Conservation (phyloP, 2,797 vertebrate genomes). For the Ibycter americanus region DNA sequence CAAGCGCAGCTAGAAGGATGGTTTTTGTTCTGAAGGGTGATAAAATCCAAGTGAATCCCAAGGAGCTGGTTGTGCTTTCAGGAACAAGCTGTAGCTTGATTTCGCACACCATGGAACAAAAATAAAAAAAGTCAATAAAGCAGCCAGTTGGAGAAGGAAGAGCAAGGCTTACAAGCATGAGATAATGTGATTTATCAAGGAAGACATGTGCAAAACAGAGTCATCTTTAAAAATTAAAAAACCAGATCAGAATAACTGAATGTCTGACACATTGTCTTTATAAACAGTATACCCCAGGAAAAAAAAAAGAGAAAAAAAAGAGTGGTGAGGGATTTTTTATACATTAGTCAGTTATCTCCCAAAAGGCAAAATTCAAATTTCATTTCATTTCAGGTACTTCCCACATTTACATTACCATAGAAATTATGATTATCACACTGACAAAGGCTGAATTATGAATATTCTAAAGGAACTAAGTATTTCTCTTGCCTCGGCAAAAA, state of each 20-base stretch:
- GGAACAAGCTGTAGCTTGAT: background rate
- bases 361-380: background rate
- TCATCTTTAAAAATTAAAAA: background rate
- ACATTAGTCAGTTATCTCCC: background rate
- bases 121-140: background rate
- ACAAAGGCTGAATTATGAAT: background rate
- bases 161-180: background rate
- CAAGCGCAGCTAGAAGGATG: background rate
- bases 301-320: background rate
- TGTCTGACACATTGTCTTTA: background rate
- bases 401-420: background rate
- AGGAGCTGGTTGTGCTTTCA: background rate
- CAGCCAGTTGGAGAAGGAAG: background rate
- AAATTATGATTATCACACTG: background rate
- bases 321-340: background rate
- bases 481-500: background rate
- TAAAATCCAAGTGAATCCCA: background rate
- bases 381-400: background rate
- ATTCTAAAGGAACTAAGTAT: background rate
- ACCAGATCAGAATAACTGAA: background rate
- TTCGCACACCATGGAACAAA: background rate
- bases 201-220: background rate
- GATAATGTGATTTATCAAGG: conserved; percentile 3
- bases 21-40: background rate
- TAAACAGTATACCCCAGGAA: background rate